Evolutionary conservation across 2,797 vertebrate species (phyloP).

Genomic region (Dendrocincla tyrannina): DNA sequence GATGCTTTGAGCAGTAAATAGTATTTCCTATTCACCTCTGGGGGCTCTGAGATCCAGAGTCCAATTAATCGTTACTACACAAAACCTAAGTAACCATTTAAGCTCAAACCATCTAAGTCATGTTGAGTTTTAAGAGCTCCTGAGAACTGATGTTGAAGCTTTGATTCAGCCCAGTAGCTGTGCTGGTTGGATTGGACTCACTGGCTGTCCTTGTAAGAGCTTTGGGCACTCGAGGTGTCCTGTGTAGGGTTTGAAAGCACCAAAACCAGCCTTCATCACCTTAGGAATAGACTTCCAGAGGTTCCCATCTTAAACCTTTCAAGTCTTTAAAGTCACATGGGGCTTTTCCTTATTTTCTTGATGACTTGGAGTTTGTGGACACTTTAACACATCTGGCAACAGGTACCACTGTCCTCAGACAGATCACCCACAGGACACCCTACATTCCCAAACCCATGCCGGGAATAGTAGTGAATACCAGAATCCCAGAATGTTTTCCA

Average conservation of each 20-base stretch:
- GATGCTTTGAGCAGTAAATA: background rate
- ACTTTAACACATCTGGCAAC: background rate
- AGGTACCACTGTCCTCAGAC: background rate
- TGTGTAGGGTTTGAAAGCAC: background rate
- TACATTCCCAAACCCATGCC: accelerated
- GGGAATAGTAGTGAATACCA: background rate
- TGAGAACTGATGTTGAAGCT: background rate
- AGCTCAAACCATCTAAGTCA: background rate
- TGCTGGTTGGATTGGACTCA: accelerated
- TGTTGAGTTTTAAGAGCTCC: background rate
- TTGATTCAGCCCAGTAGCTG: background rate
- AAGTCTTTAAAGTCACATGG: background rate
- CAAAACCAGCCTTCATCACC: background rate
- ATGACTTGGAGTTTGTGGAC: background rate
- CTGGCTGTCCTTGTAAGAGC: background rate
- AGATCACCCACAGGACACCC: background rate
- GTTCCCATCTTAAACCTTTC: background rate
- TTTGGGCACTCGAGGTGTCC: background rate
- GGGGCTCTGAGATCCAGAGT: background rate
- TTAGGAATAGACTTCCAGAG: background rate
- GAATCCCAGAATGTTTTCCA: background rate
- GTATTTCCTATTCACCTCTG: background rate
- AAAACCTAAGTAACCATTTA: background rate
- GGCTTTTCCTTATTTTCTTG: background rate
- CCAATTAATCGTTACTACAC: background rate